Conservation (phyloP, 2,888 invertebrate species). For the Sicus ferrugineus region DNA sequence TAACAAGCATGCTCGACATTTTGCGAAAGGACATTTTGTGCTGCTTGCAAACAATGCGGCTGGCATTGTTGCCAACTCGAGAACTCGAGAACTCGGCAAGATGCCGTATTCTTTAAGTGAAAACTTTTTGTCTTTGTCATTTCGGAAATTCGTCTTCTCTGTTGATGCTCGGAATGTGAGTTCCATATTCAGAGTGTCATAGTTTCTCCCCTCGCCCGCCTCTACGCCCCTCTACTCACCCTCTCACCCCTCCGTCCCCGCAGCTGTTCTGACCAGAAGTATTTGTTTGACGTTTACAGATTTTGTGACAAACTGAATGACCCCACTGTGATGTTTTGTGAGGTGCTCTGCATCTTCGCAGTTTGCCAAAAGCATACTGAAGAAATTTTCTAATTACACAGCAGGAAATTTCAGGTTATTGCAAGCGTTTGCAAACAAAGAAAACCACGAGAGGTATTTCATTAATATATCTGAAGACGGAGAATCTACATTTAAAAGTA, state of each 20-base stretch:
- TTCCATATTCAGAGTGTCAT: constrained; percentile 1
- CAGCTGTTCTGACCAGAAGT: constrained; percentile 28
- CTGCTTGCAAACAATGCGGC: constrained; percentile 29
- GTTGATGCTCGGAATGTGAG: constrained; percentile 8
- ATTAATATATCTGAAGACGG: too few species aligned
- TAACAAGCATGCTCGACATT: constrained; percentile 38
- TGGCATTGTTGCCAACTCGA: constrained; percentile 22
- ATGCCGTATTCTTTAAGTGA: constrained; percentile 32
- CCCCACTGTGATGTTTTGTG: too few species aligned
- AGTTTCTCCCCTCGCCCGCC: background rate
- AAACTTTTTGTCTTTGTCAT: constrained; percentile 41
- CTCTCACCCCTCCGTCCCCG: constrained; percentile 23
- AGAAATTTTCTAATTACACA: too few species aligned
- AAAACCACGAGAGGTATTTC: too few species aligned
- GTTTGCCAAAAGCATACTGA: too few species aligned
- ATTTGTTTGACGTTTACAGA: constrained; percentile 21
- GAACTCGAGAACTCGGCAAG: constrained; percentile 37
- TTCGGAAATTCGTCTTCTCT: constrained; percentile 34
- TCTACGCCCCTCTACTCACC: constrained; percentile 31
- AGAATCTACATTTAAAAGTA: too few species aligned
- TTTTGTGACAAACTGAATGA: background rate
- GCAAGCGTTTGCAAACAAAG: too few species aligned
- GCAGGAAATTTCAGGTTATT: too few species aligned
- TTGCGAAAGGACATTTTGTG: constrained; percentile 37
- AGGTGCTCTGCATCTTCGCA: too few species aligned